These are phyloP conservation scores for Campopleginae sp. DNA, from an alignment of 2,888 invertebrate species.

Conservation along the genomic window DNA sequence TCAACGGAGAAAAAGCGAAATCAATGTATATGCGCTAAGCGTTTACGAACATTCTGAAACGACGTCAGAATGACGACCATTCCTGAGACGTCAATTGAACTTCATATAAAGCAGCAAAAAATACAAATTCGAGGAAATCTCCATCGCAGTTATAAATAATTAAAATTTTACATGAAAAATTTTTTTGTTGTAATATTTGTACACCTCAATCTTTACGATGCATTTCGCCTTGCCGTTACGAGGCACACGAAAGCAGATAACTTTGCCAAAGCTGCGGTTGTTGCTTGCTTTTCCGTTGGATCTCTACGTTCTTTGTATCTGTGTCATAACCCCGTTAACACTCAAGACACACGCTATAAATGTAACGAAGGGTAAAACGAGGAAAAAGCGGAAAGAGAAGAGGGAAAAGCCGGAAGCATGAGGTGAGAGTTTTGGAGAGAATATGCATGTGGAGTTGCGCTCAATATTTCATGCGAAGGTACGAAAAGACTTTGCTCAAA, in stretches of 20 bases:
- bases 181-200: not conserved
- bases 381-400: constrained; percentile 13
- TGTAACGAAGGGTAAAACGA: constrained; percentile 21
- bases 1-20: constrained; percentile 34
- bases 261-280: constrained; percentile 52
- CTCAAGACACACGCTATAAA: constrained; percentile 40
- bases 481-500: constrained; percentile 18
- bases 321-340: constrained; percentile 42
- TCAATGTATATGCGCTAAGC: constrained; percentile 1
- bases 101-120: too few species aligned
- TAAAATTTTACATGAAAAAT: constrained; percentile 37
- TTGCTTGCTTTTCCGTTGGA: constrained; percentile 6
- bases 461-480: constrained; percentile 30
- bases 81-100: constrained; percentile 39
- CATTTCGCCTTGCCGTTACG: constrained; percentile 39
- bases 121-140: not conserved
- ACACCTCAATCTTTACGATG: not conserved
- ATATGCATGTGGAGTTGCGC: constrained; percentile 25
- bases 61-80: not conserved
- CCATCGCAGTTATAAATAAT: not conserved
- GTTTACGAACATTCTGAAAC: constrained; percentile 19
- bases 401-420: not conserved
- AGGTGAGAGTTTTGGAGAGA: not conserved
- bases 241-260: constrained; percentile 33
- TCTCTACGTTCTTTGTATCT: constrained; percentile 3